Percentiles rank a stretch among this genome's conserved stretches.
phyloP scores from a whole-genome alignment of 2,113 vertebrate genomes.

The Chloebia gouldiae region DNA sequence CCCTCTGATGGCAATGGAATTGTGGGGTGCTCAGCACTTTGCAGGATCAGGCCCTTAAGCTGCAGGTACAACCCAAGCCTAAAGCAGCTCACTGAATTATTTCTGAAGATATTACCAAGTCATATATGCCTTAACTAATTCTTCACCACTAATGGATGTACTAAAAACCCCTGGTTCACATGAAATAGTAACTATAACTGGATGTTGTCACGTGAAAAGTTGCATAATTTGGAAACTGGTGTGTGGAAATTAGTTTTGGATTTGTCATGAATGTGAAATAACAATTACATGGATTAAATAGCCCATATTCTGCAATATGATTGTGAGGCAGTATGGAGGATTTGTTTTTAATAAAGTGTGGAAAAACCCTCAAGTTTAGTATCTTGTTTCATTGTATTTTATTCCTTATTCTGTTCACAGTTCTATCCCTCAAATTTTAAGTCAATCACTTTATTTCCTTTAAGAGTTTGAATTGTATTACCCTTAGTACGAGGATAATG shows the following conservation, averaged over 20 bases:
- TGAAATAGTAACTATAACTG: slow-evolving; percentile 9
- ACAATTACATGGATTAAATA: background rate
- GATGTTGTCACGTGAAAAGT: slow-evolving; percentile 13
- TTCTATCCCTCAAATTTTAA: slow-evolving; percentile 29
- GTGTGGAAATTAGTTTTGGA: background rate
- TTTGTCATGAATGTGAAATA: slow-evolving; percentile 28
- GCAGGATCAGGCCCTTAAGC: background rate
- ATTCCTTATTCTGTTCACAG: slow-evolving; percentile 41
- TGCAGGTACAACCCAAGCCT: background rate
- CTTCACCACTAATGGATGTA: slow-evolving; percentile 6
- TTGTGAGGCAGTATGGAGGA: slow-evolving; percentile 48
- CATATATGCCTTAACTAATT: background rate
- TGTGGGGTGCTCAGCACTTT: background rate
- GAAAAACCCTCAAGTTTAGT: slow-evolving; percentile 40
- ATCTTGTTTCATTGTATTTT: slow-evolving; percentile 60
- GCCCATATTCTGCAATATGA: background rate
- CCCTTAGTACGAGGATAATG: slow-evolving; percentile 70
- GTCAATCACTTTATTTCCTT: slow-evolving; percentile 60
- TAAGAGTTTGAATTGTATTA: slow-evolving; percentile 61
- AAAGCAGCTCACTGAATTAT: slow-evolving; percentile 3
- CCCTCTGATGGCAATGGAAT: background rate
- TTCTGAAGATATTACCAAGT: slow-evolving; percentile 56
- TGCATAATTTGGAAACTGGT: background rate
- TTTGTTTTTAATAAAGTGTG: slow-evolving; percentile 58
- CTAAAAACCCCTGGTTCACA: background rate